Evolutionary conservation across 1,140 invertebrate species (phyloP).

Genomic region (Asobara japonica): DNA sequence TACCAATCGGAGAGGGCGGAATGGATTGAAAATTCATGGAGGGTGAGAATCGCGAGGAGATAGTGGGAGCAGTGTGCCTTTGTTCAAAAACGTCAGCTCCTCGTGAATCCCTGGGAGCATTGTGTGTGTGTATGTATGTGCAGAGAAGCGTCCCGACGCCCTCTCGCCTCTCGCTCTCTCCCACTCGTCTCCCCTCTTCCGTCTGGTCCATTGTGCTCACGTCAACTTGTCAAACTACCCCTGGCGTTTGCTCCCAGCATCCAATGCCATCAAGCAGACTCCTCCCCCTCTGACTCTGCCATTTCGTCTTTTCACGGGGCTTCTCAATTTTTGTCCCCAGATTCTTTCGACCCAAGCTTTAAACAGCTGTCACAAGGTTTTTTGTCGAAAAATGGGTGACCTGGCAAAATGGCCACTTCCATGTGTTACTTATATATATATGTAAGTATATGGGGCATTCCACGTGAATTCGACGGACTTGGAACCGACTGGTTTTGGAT

Average conservation of each 20-base stretch:
- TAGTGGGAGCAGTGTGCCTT: slow-evolving; percentile 46
- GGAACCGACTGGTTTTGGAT: too few species aligned
- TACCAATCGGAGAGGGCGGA: not conserved
- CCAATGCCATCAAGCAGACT: slow-evolving; percentile 56
- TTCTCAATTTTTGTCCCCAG: not conserved
- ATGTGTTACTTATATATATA: too few species aligned
- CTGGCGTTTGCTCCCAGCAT: slow-evolving; percentile 49
- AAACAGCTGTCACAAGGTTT: not conserved
- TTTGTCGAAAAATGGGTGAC: too few species aligned
- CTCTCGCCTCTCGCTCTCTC: slow-evolving; percentile 41
- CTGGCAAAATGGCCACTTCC: too few species aligned
- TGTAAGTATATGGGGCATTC: too few species aligned
- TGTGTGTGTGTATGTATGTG: slow-evolving; percentile 39
- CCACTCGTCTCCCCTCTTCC: slow-evolving; percentile 29
- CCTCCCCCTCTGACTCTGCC: slow-evolving; percentile 31
- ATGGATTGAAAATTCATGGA: slow-evolving; percentile 35
- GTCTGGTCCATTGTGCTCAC: slow-evolving; percentile 60
- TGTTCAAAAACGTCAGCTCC: slow-evolving; percentile 49
- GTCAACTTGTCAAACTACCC: slow-evolving; percentile 67
- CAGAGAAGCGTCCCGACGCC: slow-evolving; percentile 59
- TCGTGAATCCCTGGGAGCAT: slow-evolving; percentile 31
- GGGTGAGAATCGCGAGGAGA: slow-evolving; percentile 9
- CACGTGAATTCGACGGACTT: too few species aligned
- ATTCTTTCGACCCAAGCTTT: not conserved
- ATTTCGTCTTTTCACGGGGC: slow-evolving; percentile 22